Evolutionary conservation across 2,888 invertebrate species (phyloP), one percentile per base, ranked within the genome.

Genomic region (Hydropsyche betteni): DNA sequence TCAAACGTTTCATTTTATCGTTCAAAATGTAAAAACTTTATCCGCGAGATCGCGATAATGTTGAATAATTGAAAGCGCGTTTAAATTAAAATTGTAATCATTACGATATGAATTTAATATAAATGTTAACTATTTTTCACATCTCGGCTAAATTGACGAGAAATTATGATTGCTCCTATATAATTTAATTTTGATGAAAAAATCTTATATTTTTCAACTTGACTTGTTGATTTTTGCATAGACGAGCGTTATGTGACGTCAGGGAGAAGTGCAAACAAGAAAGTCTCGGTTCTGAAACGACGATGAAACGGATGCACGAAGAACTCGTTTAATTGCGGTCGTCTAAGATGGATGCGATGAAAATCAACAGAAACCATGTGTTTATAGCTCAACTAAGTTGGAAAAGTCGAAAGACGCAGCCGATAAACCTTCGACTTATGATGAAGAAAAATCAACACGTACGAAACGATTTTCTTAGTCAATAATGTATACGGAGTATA

Each of bases 311-410:
- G 50, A n/a, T 44, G 44, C 16, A 68, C 68, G 38, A 55, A 55
- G 16, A 55, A 69, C 44, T 69, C 44, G 50, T 69, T 51, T 69
- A 69, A 69, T 69, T 69, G 69, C 69, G 51, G 69, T 50, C 51
- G 68, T 68, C 44, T 44, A 44, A 51, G 69, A 69, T 69, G 14
- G 69, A 69, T 69, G 50, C 69, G 50, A 69, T 69, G 50, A 69
- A 69, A 69, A 69, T 69, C 69, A 69, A 69, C 69, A 69, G 69
- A 69, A 69, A 36, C 69, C 44, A 69, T 50, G 69, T 50, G 69
- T 69, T 69, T 69, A 69, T 69, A 44, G 44, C 69, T 16, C 7
- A 44, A 24, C 16, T 12, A 0, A 58, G 58, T 16, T 24, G 14
- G n/a, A n/a, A 16, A 14, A 69, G 33, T 69, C 50, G 8, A 44